Evolutionary conservation across 2,797 vertebrate species (phyloP).

Genomic region (Propithecus deckenii): DNA sequence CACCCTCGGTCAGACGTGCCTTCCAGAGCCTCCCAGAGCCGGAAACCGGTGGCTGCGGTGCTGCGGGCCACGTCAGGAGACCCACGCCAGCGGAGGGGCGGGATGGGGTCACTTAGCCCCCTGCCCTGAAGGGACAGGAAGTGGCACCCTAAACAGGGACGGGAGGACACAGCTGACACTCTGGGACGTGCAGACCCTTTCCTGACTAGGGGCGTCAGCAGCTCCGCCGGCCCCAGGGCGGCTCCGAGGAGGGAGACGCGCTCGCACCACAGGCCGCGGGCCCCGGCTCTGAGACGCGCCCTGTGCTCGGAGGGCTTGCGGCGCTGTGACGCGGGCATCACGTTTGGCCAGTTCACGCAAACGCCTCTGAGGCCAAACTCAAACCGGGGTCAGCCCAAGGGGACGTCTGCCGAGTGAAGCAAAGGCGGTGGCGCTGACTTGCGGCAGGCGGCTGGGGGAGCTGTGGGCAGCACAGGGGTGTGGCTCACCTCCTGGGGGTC

Average conservation of each 20-base stretch:
- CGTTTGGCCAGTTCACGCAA: not conserved
- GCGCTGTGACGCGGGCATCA: not conserved
- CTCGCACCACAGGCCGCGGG: rapidly evolving
- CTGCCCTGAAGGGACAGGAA: too few relatives aligned
- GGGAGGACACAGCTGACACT: not conserved
- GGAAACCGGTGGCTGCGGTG: not conserved
- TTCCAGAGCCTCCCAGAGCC: not conserved
- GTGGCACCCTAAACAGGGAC: too few relatives aligned
- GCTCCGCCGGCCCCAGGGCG: not conserved
- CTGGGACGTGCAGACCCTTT: not conserved
- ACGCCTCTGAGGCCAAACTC: not conserved
- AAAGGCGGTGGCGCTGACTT: not conserved
- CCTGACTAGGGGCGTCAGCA: not conserved
- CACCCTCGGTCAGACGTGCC: rapidly evolving
- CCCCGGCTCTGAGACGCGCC: too few relatives aligned
- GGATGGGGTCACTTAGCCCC: not conserved
- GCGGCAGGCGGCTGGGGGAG: not conserved
- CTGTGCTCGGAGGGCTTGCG: not conserved
- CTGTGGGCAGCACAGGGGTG: rapidly evolving
- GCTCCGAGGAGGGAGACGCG: rapidly evolving
- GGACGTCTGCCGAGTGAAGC: rapidly evolving
- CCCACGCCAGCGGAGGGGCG: rapidly evolving
- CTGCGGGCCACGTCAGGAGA: not conserved
- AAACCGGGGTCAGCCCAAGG: too few relatives aligned
- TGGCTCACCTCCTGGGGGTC: constrained; percentile 95